Percentiles rank a stretch among this genome's conserved stretches.
These are phyloP conservation scores for Metaphire vulgaris DNA, from an alignment of 1,140 invertebrate species.

Conservation along the genomic window DNA sequence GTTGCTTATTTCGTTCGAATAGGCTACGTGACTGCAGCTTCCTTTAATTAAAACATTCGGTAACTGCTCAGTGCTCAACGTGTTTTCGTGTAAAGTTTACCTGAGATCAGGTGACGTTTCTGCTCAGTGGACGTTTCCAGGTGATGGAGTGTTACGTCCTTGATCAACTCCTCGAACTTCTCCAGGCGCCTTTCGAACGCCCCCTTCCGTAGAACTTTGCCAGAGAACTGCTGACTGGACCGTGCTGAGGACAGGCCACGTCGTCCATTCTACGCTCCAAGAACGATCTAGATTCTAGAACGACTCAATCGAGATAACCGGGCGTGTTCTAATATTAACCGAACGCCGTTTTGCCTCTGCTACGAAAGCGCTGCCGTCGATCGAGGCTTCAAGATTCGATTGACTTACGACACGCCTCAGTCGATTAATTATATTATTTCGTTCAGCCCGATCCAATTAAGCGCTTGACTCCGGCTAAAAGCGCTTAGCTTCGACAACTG, in stretches of 20 bases:
- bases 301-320: background rate
- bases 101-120: constrained; percentile 47
- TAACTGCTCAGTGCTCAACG: background rate
- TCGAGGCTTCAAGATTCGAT: background rate
- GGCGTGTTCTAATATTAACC: background rate
- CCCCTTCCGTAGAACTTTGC: background rate
- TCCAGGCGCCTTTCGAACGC: constrained; percentile 35
- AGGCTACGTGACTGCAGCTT: background rate
- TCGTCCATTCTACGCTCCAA: background rate
- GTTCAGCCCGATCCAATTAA: no score
- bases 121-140: constrained; percentile 44
- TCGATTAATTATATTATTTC: no score
- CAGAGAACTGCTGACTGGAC: background rate
- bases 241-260: background rate
- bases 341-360: background rate
- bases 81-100: constrained; percentile 30
- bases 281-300: no score
- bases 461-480: no score
- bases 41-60: background rate
- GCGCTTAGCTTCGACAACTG: no score
- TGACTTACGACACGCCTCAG: background rate
- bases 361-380: background rate
- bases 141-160: constrained; percentile 44
- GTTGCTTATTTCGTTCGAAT: no score
- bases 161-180: constrained; percentile 45